These are phyloP conservation scores for Hyperoplus immaculatus DNA, from an alignment of 2,797 vertebrate species.

Conservation along the genomic window DNA sequence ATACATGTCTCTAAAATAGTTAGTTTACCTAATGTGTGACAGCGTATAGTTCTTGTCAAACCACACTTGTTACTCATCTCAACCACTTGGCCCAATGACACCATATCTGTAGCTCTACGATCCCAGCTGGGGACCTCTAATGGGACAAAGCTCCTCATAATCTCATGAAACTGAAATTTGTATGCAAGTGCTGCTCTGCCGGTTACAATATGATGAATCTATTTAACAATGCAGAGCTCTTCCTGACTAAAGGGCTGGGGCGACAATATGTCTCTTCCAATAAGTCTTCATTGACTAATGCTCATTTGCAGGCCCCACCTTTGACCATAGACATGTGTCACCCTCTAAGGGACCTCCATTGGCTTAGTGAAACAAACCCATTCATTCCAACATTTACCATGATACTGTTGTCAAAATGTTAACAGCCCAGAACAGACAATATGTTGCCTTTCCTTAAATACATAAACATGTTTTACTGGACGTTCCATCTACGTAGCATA, in stretches of 20 bases:
- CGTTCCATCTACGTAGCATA: conserved; percentile 16
- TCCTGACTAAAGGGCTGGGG: neutral
- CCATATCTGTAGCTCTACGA: neutral
- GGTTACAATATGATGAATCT: conserved; percentile 33
- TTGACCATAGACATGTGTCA: neutral
- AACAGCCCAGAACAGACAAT: neutral
- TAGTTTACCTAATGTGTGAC: neutral
- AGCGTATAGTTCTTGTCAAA: conserved; percentile 7
- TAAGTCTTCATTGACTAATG: conserved; percentile 13
- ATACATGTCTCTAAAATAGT: conserved; percentile 9
- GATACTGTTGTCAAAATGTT: conserved; percentile 2
- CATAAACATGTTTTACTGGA: neutral
- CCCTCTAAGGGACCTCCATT: neutral
- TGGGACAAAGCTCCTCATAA: conserved; percentile 27
- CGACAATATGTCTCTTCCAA: conserved; percentile 18
- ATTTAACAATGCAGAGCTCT: conserved; percentile 37
- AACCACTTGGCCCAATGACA: conserved; percentile 21
- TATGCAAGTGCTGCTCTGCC: conserved; percentile 28
- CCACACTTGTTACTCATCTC: conserved; percentile 29
- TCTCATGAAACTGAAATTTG: conserved; percentile 23
- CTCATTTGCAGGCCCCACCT: neutral
- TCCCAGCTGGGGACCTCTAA: conserved; percentile 32
- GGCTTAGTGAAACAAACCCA: neutral
- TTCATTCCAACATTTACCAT: neutral
- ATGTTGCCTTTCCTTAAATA: neutral